These are phyloP conservation scores for Poliocrania exsul DNA, from an alignment of 2,797 vertebrate genomes.

Conservation along the genomic window DNA sequence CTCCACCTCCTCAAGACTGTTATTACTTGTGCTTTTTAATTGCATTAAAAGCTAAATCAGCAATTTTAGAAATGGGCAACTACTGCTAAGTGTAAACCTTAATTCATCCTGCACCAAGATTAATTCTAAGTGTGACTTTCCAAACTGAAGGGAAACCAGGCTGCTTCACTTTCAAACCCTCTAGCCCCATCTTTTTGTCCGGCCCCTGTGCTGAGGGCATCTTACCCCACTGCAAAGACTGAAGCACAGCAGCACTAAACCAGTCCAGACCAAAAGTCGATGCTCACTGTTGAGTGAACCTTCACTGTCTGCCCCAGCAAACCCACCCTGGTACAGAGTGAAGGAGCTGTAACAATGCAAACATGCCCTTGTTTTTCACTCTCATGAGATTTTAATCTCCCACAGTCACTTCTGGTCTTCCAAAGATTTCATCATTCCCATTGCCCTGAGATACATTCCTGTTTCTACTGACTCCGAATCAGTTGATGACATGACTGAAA, in stretches of 20 bases:
- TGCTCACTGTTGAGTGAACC: not conserved
- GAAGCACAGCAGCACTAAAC: not conserved
- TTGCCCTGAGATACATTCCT: not conserved
- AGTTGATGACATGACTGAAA: not conserved
- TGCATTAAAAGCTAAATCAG: not conserved
- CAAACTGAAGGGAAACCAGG: not conserved
- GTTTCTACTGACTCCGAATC: not conserved
- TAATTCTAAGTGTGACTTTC: not conserved
- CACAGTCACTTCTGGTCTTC: not conserved
- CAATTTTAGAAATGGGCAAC: not conserved
- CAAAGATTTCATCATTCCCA: not conserved
- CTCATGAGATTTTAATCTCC: not conserved
- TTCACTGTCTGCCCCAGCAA: not conserved
- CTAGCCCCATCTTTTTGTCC: not conserved
- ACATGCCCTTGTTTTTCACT: not conserved
- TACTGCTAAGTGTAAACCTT: not conserved
- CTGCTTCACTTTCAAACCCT: not conserved
- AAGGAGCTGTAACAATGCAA: not conserved
- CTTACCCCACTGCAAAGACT: not conserved
- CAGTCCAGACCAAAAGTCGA: accelerated
- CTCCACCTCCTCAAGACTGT: not conserved
- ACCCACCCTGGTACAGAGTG: not conserved
- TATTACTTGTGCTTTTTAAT: not conserved
- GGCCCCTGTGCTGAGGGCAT: not conserved
- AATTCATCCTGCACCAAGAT: not conserved